These are phyloP conservation scores for Porites evermanni DNA, from an alignment of 92 coral and sea anemone species.

Conservation along the genomic window DNA sequence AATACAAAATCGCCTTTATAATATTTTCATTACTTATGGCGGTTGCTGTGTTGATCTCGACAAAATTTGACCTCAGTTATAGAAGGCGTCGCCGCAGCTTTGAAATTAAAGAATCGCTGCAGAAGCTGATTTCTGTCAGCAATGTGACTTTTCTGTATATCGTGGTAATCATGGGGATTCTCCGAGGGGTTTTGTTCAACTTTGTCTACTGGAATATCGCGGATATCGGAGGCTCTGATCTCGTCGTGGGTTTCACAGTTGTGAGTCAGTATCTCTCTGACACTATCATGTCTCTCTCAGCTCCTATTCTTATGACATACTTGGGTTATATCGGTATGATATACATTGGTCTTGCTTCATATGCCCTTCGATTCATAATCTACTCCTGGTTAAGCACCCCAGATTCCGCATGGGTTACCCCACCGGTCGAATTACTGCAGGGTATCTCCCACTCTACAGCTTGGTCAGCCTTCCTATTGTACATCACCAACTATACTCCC, in stretches of 20 bases:
- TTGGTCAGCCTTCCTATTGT: slow-evolving; percentile 91
- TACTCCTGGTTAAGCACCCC: slow-evolving; percentile 90
- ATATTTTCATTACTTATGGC: slow-evolving; percentile 77
- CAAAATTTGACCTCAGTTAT: slow-evolving; percentile 70
- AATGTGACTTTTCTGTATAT: slow-evolving; percentile 66
- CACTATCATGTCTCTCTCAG: slow-evolving; percentile 71
- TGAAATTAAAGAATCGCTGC: slow-evolving; percentile 67
- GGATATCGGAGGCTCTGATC: slow-evolving; percentile 87
- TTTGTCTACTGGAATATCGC: slow-evolving; percentile 86
- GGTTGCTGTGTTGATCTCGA: slow-evolving; percentile 69
- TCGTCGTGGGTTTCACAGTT: slow-evolving; percentile 82
- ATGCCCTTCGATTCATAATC: slow-evolving; percentile 82
- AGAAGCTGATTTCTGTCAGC: slow-evolving; percentile 48
- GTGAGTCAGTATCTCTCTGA: slow-evolving; percentile 87
- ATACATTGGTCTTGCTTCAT: slow-evolving; percentile 81
- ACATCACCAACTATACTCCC: slow-evolving; percentile 84
- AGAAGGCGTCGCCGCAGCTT: slow-evolving; percentile 66
- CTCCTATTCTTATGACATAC: slow-evolving; percentile 77
- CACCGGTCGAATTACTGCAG: slow-evolving; percentile 84
- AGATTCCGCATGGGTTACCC: slow-evolving; percentile 82
- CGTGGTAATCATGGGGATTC: slow-evolving; percentile 74
- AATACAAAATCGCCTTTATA: slow-evolving; percentile 79
- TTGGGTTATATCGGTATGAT: slow-evolving; percentile 89
- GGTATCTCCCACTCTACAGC: slow-evolving; percentile 83
- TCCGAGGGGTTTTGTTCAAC: slow-evolving; percentile 85